phyloP scores from a whole-genome alignment of 1,140 invertebrate genomes.

The Drosophila seguyi region DNA sequence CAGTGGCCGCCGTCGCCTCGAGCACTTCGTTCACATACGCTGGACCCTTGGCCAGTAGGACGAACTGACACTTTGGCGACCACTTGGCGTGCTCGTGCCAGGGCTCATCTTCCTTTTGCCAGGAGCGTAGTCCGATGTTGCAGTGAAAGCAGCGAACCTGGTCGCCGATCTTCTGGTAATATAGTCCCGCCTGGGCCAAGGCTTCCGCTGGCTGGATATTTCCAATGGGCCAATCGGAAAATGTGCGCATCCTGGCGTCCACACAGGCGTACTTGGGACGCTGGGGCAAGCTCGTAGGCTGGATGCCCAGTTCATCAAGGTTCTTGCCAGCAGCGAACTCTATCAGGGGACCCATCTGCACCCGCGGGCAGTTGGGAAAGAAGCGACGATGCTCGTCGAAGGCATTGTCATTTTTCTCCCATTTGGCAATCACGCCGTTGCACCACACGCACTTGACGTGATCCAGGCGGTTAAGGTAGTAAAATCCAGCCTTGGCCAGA shows the following conservation, averaged over 20 bases:
- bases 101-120: conserved; percentile 93
- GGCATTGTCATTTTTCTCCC: conserved; percentile 91
- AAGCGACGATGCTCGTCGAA: conserved; percentile 90
- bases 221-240: conserved; percentile 88
- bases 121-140: conserved; percentile 93
- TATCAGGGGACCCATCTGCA: conserved; percentile 76
- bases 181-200: conserved; percentile 92
- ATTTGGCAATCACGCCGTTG: conserved; percentile 90
- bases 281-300: conserved; percentile 88
- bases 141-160: conserved; percentile 97
- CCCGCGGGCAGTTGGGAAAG: conserved; percentile 89
- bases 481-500: conserved; percentile 92
- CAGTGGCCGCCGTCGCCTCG: conserved; percentile 27
- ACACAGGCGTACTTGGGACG: conserved; percentile 88
- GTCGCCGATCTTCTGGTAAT: conserved; percentile 88
- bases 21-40: conserved; percentile 88
- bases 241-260: conserved; percentile 89
- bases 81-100: conserved; percentile 96
- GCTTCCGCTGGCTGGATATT: conserved; percentile 88
- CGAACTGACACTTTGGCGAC: conserved; percentile 94
- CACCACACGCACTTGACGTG: conserved; percentile 93
- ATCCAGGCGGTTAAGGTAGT: conserved; percentile 85
- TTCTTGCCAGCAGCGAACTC: conserved; percentile 81
- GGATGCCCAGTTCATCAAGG: conserved; percentile 88
- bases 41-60: conserved; percentile 91